Evolutionary conservation across 2,113 vertebrate genomes (phyloP).

Genomic region (Chlamydotis undulata): DNA sequence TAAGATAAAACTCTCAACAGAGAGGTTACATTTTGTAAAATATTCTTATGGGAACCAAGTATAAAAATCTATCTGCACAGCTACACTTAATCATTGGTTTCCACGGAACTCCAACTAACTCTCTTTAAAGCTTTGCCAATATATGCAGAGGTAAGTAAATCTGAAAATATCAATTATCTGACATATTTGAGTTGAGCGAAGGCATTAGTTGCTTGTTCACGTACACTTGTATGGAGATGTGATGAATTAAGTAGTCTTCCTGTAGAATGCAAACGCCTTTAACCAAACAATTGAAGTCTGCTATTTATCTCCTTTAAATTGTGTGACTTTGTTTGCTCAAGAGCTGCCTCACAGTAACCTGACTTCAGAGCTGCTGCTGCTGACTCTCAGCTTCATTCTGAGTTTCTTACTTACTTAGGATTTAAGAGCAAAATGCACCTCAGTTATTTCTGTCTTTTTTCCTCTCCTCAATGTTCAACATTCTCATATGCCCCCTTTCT

Average conservation of each 20-base stretch:
- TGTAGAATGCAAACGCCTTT: constrained; percentile 2
- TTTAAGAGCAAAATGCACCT: neutral
- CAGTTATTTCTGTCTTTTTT: neutral
- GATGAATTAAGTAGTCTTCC: constrained; percentile 21
- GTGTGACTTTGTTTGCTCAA: neutral
- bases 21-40: constrained; percentile 16
- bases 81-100: constrained; percentile 19
- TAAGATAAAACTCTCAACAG: constrained; percentile 31
- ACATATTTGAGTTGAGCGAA: neutral
- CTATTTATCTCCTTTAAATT: neutral
- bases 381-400: neutral
- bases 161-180: constrained; percentile 49
- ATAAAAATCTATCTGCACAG: constrained; percentile 26
- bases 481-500: neutral
- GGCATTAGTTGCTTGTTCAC: neutral
- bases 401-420: neutral
- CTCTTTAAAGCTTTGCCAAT: constrained; percentile 58
- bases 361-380: neutral
- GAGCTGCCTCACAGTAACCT: neutral
- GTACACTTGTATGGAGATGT: neutral
- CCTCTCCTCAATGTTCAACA: neutral
- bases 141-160: constrained; percentile 37
- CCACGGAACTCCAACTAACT: constrained; percentile 26
- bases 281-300: neutral
- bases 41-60: neutral